Conservation (phyloP, 2,888 invertebrate species). For the Achlya flavicornis region DNA sequence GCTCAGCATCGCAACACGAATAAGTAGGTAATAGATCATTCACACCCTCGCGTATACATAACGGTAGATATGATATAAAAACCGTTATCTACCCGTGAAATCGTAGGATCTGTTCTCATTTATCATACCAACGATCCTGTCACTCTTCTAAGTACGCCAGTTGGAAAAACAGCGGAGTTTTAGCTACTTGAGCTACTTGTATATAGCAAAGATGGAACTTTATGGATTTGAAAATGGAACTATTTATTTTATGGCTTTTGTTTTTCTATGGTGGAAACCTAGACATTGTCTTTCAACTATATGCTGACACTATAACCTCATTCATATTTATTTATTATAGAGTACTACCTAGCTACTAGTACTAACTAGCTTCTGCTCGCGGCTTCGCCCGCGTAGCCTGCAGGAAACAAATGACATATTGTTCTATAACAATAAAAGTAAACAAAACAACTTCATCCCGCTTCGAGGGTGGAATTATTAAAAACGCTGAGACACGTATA, state of each 20-base stretch:
- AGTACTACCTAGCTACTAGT: too few relatives aligned
- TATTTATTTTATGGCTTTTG: neutral
- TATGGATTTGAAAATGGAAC: neutral
- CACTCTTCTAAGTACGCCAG: constrained; percentile 26
- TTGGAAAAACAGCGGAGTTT: constrained; percentile 14
- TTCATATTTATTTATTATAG: too few relatives aligned
- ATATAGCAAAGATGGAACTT: neutral
- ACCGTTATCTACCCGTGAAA: constrained; percentile 17
- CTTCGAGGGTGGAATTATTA: too few relatives aligned
- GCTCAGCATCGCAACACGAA: constrained; percentile 1
- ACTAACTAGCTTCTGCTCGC: too few relatives aligned
- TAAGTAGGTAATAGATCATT: neutral
- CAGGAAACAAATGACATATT: too few relatives aligned
- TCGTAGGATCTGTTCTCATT: constrained; percentile 27
- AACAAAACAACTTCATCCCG: too few relatives aligned
- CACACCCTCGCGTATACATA: neutral
- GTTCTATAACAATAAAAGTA: too few relatives aligned
- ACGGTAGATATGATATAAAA: constrained; percentile 21
- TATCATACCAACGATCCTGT: constrained; percentile 36
- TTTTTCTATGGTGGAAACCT: too few relatives aligned
- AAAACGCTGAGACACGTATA: too few relatives aligned
- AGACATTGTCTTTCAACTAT: too few relatives aligned
- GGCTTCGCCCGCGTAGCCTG: too few relatives aligned
- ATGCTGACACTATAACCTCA: too few relatives aligned
- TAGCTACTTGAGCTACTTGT: neutral